Conservation (phyloP, 2,113 vertebrate genomes). For the Hippolais icterina region DNA sequence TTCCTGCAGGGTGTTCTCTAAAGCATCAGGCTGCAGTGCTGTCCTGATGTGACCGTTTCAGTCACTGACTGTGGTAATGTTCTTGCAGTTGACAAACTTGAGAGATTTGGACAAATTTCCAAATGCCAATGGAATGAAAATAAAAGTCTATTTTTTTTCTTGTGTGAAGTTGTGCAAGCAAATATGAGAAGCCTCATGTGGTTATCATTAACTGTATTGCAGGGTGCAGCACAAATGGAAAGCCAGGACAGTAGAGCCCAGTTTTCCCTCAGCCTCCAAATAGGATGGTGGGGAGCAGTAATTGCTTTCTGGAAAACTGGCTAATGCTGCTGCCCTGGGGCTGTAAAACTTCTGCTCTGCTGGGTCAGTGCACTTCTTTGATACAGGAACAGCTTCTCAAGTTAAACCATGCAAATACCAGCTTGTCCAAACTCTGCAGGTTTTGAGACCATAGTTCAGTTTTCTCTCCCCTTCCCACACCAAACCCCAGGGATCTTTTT, state of each 20-base stretch:
- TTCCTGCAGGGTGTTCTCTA: background rate
- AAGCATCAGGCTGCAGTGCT: background rate
- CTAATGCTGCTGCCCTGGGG: background rate
- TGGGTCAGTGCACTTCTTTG: background rate
- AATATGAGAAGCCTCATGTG: background rate
- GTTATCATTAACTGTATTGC: background rate
- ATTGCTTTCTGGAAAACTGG: background rate
- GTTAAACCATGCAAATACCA: background rate
- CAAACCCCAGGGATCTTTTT: background rate
- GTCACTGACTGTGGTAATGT: background rate
- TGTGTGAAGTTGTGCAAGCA: background rate
- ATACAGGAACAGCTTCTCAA: background rate
- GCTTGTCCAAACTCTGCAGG: background rate
- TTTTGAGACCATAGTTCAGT: background rate
- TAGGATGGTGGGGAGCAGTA: background rate
- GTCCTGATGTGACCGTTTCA: background rate
- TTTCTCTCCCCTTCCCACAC: background rate
- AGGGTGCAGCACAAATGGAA: background rate
- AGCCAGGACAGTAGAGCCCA: background rate
- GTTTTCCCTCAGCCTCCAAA: background rate
- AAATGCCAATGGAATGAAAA: background rate
- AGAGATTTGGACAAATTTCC: background rate
- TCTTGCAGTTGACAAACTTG: background rate
- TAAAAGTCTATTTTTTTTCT: background rate
- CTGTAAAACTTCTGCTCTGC: background rate